Conservation (phyloP, 2,113 vertebrate species). For the Protomyctophum bolini region DNA sequence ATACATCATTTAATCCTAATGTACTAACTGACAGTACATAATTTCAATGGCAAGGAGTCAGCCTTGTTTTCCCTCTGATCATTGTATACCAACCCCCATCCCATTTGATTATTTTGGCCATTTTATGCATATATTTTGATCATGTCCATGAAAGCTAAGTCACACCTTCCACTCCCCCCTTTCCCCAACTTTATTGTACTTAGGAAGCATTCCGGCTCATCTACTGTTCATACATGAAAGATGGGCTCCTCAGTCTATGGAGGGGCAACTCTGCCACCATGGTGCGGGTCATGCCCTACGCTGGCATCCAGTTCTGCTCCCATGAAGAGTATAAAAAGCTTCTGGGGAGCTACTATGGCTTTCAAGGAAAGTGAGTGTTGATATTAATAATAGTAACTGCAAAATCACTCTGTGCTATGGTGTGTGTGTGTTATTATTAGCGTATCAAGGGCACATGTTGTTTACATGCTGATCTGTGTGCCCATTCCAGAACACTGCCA, state of each 20-base stretch:
- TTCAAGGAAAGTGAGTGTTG: slow-evolving; percentile 89
- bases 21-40: no score
- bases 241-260: slow-evolving; percentile 94
- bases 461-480: not conserved
- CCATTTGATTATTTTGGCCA: no score
- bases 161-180: no score
- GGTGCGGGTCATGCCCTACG: slow-evolving; percentile 94
- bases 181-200: no score
- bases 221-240: slow-evolving; percentile 88
- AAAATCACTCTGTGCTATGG: no score
- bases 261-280: slow-evolving; percentile 97
- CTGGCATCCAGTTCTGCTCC: slow-evolving; percentile 96
- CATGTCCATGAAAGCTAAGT: no score
- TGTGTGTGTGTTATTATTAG: not conserved
- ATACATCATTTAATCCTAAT: not conserved
- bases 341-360: slow-evolving; percentile 88
- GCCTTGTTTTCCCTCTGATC: no score
- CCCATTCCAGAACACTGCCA: slow-evolving; percentile 84
- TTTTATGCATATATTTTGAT: no score
- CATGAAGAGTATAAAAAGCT: slow-evolving; percentile 93
- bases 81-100: no score
- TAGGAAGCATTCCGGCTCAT: slow-evolving; percentile 93
- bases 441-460: not conserved
- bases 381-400: no score
- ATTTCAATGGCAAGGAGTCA: no score